Conservation (phyloP, 2,113 vertebrate genomes). For the Spilogale gracilis region DNA sequence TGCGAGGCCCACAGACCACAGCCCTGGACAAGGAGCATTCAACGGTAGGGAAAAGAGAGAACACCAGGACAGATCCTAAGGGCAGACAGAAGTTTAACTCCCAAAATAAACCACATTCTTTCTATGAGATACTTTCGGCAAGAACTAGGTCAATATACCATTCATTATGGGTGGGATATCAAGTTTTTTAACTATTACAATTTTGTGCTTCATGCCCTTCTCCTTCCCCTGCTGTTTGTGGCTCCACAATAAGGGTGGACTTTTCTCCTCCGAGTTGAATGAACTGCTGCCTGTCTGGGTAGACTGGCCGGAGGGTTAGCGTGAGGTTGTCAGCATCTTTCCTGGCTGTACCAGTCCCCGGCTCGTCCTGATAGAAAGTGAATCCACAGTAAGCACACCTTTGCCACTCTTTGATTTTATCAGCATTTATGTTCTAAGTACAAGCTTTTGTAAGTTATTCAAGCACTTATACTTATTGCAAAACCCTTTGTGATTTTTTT, state of each 20-base stretch:
- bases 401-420: not conserved
- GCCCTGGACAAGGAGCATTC: accelerated
- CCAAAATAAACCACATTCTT: not conserved
- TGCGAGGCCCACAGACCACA: not conserved
- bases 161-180: not conserved
- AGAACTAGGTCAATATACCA: not conserved
- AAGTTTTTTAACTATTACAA: accelerated
- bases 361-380: not conserved
- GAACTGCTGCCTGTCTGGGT: too few species aligned
- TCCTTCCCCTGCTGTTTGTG: accelerated
- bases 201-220: accelerated
- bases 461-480: not conserved
- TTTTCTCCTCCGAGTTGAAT: not conserved
- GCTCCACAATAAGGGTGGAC: accelerated
- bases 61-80: not conserved
- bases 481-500: not conserved
- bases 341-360: accelerated
- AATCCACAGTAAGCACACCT: not conserved
- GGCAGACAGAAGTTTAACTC: not conserved
- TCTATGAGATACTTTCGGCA: not conserved
- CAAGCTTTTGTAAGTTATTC: not conserved
- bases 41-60: not conserved
- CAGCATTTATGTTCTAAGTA: not conserved
- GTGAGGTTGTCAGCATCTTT: accelerated
- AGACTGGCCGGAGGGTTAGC: accelerated